These are phyloP conservation scores for Chlorospingus semifuscus DNA, from an alignment of 2,797 vertebrate genomes.

Conservation along the genomic window DNA sequence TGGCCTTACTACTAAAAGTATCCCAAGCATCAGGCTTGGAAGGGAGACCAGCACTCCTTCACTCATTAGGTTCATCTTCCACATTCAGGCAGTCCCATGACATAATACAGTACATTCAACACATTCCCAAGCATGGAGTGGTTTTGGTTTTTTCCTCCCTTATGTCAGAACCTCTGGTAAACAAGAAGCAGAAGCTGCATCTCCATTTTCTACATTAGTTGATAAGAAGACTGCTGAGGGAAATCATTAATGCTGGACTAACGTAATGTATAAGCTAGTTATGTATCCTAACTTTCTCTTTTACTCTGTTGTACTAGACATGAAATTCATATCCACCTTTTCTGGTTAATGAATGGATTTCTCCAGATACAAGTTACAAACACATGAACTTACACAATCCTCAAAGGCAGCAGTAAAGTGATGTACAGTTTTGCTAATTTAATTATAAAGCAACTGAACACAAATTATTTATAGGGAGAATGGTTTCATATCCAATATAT, in stretches of 20 bases:
- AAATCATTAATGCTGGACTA: not conserved
- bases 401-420: constrained; percentile 21
- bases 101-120: not conserved
- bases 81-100: not conserved
- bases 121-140: not conserved
- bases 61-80: not conserved
- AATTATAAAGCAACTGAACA: constrained; percentile 35
- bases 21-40: not conserved
- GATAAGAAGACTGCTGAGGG: not conserved
- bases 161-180: not conserved
- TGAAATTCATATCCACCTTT: constrained; percentile 40
- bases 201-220: not conserved
- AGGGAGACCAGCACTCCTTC: not conserved
- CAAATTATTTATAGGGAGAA: constrained; percentile 49
- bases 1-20: not conserved
- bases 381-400: constrained; percentile 15
- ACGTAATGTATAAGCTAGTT: not conserved
- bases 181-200: not conserved
- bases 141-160: not conserved
- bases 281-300: not conserved
- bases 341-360: constrained; percentile 45
- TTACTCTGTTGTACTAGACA: constrained; percentile 13
- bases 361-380: constrained; percentile 6
- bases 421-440: constrained; percentile 27
- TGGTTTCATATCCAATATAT: constrained; percentile 21